Conservation (phyloP, 2,797 vertebrate genomes). For the Sebastes goodei region DNA sequence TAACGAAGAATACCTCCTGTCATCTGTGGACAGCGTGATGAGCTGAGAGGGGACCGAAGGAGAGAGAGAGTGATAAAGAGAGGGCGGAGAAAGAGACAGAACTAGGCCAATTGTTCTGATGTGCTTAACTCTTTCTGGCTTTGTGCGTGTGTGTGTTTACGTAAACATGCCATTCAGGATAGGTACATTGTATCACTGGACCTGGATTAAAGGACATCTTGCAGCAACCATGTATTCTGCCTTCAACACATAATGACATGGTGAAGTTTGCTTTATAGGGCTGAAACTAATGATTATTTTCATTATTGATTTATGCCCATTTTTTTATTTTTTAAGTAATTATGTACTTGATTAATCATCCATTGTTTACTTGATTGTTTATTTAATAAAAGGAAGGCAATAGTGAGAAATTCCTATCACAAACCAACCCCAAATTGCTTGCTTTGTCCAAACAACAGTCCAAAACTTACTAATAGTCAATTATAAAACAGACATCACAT, state of each 20-base stretch:
- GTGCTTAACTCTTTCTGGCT: conserved; percentile 62
- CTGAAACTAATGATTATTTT: neutral
- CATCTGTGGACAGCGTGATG: conserved; percentile 71
- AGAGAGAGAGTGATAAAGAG: conserved; percentile 67
- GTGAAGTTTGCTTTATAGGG: neutral
- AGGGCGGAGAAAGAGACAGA: conserved; percentile 71
- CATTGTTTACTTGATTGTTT: neutral
- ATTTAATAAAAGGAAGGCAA: neutral
- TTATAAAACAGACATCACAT: neutral
- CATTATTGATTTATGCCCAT: neutral
- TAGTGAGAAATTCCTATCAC: too few species aligned
- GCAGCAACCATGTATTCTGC: neutral
- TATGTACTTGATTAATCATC: neutral
- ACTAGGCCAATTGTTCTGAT: conserved; percentile 79
- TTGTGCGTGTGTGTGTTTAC: conserved; percentile 36
- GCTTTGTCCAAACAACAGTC: neutral
- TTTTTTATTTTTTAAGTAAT: neutral
- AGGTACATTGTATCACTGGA: neutral
- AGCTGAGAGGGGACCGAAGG: conserved; percentile 71
- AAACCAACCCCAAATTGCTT: too few species aligned
- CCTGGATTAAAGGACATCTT: neutral
- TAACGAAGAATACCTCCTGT: conserved; percentile 78
- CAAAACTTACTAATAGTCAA: neutral
- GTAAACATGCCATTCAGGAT: conserved; percentile 15
- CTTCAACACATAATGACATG: neutral